A percentile compares a stretch with the other conserved stretches of the same genome.
phyloP scores from a whole-genome alignment of 2,113 vertebrate genomes.

The Dolichotis patagonum region DNA sequence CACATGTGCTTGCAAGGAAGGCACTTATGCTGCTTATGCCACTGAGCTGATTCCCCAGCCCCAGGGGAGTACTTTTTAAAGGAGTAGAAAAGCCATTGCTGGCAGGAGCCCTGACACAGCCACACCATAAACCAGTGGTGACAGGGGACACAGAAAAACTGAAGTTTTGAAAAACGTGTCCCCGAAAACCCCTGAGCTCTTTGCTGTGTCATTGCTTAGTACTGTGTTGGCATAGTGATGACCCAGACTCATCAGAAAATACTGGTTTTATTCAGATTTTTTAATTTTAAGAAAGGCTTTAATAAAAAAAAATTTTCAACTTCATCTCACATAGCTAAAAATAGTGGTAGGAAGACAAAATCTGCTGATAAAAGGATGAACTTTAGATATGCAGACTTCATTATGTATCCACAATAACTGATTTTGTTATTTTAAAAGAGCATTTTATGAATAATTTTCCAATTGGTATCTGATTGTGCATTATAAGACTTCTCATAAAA shows the following conservation, averaged over 20 bases:
- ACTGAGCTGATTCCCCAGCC: no score
- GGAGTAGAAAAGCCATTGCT: not conserved
- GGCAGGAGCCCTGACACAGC: accelerated
- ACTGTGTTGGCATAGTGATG: not conserved
- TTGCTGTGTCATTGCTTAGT: not conserved
- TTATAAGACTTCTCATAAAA: conserved; percentile 31
- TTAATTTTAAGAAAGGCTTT: conserved; percentile 27
- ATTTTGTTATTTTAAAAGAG: conserved; percentile 7
- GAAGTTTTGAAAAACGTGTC: accelerated
- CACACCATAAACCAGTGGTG: accelerated
- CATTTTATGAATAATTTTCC: conserved; percentile 24
- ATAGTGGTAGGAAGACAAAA: not conserved
- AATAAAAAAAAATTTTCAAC: not conserved
- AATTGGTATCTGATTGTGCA: not conserved
- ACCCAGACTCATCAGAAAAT: not conserved
- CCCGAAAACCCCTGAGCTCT: not conserved
- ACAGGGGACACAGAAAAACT: no score
- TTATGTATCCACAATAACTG: not conserved
- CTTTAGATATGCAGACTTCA: not conserved
- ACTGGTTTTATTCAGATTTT: not conserved
- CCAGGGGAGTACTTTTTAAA: no score
- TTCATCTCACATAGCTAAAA: not conserved
- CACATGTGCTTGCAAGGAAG: no score
- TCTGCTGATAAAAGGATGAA: not conserved
- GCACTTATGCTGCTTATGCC: no score